These are phyloP conservation scores for Phrynosoma blainvillii DNA, from an alignment of 2,113 vertebrate species.

Conservation along the genomic window DNA sequence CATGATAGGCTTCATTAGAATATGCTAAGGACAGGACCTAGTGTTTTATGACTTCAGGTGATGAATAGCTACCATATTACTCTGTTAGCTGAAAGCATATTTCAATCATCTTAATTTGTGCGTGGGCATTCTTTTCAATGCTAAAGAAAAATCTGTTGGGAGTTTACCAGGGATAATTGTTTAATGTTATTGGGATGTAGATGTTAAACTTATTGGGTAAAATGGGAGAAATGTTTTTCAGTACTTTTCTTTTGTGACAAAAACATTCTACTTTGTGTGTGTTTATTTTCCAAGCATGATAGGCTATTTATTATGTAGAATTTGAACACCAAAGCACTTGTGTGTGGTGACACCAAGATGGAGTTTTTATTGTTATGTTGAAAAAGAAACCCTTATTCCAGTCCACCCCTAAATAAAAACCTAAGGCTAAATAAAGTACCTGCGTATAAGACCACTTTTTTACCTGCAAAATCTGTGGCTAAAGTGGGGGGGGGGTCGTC, in stretches of 20 bases:
- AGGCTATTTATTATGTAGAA: conserved; percentile 42
- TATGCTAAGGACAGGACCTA: conserved; percentile 95
- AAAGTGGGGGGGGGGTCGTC: too few relatives aligned
- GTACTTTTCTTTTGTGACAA: conserved; percentile 27
- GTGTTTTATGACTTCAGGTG: conserved; percentile 94
- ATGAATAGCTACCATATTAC: conserved; percentile 94
- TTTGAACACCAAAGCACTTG: conserved; percentile 41
- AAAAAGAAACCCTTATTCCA: background rate
- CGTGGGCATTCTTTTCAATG: conserved; percentile 80
- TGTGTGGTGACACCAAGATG: background rate
- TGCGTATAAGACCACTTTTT: too few relatives aligned
- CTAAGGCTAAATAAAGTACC: background rate
- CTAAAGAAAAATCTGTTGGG: conserved; percentile 80
- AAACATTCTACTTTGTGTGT: background rate
- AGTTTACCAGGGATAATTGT: conserved; percentile 75
- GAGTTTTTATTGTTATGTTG: background rate
- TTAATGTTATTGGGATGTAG: conserved; percentile 71
- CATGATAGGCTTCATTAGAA: conserved; percentile 99
- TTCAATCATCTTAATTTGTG: conserved; percentile 97
- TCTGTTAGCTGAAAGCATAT: conserved; percentile 89
- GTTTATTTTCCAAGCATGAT: conserved; percentile 35
- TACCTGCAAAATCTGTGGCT: too few relatives aligned
- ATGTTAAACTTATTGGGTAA: conserved; percentile 56
- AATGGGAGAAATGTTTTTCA: conserved; percentile 38
- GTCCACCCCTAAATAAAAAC: background rate